Percentiles rank a stretch among this genome's conserved stretches.
Conservation (phyloP, 2,888 invertebrate species). For the Seira musarum region DNA sequence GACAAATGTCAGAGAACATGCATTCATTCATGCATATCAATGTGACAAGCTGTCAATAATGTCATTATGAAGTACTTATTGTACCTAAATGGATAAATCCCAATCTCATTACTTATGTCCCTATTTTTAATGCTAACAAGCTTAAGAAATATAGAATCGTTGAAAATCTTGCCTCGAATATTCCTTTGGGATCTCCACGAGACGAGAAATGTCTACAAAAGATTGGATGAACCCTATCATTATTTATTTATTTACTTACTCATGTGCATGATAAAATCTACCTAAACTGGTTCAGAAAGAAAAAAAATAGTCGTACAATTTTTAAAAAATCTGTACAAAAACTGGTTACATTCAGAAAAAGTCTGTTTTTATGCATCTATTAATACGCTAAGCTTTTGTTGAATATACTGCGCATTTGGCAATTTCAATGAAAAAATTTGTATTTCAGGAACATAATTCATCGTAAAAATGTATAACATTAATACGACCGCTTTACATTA, state of each 20-base stretch:
- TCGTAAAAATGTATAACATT: too few species aligned
- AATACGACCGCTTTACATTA: too few species aligned
- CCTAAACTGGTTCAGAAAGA: not conserved
- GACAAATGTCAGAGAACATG: not conserved
- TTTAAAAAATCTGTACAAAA: not conserved
- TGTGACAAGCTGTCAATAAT: not conserved
- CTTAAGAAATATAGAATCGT: too few species aligned
- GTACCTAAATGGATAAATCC: too few species aligned
- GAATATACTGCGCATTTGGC: not conserved
- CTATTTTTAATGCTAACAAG: not conserved
- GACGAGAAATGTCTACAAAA: too few species aligned
- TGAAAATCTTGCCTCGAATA: not conserved
- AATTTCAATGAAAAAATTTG: too few species aligned
- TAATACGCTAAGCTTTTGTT: not conserved
- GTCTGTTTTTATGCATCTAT: not conserved
- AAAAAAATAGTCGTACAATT: constrained; percentile 1
- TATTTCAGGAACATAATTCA: too few species aligned
- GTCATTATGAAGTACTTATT: not conserved
- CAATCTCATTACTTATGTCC: not conserved
- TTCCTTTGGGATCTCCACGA: not conserved
- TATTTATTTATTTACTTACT: not conserved
- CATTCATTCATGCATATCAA: too few species aligned
- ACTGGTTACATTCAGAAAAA: constrained; percentile 25
- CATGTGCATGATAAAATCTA: not conserved
- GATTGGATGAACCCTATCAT: not conserved